Evolutionary conservation across 2,888 invertebrate species (phyloP).

Genomic region (Priocnemis perturbator): DNA sequence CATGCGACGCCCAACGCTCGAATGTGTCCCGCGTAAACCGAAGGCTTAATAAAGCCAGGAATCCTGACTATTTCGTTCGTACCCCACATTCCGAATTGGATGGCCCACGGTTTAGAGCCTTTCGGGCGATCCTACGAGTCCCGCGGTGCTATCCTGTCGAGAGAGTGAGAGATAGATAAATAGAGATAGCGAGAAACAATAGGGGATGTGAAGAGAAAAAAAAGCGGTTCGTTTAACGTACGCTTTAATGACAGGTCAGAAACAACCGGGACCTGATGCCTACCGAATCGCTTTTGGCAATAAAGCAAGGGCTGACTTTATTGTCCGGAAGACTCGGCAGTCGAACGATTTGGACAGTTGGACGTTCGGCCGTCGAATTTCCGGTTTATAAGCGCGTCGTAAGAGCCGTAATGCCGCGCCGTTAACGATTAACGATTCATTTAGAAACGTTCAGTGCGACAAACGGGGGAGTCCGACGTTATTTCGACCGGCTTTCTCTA

Average conservation of each 20-base stretch:
- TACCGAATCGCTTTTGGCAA: slow-evolving; percentile 40
- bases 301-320: slow-evolving; percentile 53
- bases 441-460: slow-evolving; percentile 69
- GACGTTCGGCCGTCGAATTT: slow-evolving; percentile 66
- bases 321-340: slow-evolving; percentile 58
- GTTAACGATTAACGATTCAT: slow-evolving; percentile 75
- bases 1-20: slow-evolving; percentile 16
- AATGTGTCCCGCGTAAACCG: slow-evolving; percentile 51
- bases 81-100: slow-evolving; percentile 59
- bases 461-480: slow-evolving; percentile 41
- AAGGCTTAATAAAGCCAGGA: slow-evolving; percentile 58
- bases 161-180: slow-evolving; percentile 17
- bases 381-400: slow-evolving; percentile 71
- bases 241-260: slow-evolving; percentile 56
- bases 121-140: slow-evolving; percentile 39
- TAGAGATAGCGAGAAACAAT: slow-evolving; percentile 19
- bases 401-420: slow-evolving; percentile 62
- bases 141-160: slow-evolving; percentile 11
- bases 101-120: slow-evolving; percentile 57
- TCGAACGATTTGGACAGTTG: slow-evolving; percentile 63
- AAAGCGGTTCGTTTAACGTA: slow-evolving; percentile 47
- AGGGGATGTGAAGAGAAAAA: slow-evolving; percentile 6
- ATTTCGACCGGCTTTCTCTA: slow-evolving; percentile 42
- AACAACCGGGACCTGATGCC: slow-evolving; percentile 37
- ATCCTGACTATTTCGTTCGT: slow-evolving; percentile 60